These are phyloP conservation scores for Temnothorax nylanderi DNA, from an alignment of 1,140 invertebrate genomes.

Conservation along the genomic window DNA sequence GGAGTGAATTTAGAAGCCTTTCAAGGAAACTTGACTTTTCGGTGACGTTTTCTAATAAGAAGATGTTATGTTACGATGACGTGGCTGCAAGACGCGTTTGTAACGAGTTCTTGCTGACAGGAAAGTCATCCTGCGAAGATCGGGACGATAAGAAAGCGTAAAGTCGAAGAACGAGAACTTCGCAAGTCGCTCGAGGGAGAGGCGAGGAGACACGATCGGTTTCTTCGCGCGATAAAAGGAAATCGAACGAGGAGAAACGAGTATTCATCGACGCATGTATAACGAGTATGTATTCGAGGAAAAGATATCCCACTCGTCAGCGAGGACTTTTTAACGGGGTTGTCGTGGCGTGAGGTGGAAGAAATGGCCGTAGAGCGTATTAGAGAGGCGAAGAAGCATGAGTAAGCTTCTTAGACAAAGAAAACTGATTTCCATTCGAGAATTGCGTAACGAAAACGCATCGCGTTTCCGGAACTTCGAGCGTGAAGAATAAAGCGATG, in stretches of 20 bases:
- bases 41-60: constrained; percentile 6
- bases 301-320: background rate
- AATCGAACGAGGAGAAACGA: constrained; percentile 7
- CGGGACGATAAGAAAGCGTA: constrained; percentile 23
- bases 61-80: constrained; percentile 8
- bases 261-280: constrained; percentile 35
- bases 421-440: constrained; percentile 44
- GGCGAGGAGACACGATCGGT: constrained; percentile 6
- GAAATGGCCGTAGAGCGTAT: background rate
- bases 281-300: constrained; percentile 31
- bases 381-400: constrained; percentile 12
- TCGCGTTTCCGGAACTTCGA: constrained; percentile 22
- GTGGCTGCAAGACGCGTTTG: constrained; percentile 1
- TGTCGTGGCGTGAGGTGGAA: background rate
- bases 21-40: constrained; percentile 20
- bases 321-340: constrained; percentile 8
- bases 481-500: background rate
- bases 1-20: constrained; percentile 23
- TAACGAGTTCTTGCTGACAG: constrained; percentile 35
- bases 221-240: constrained; percentile 35
- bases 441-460: constrained; percentile 54
- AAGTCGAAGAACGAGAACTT: constrained; percentile 45
- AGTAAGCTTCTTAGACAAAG: constrained; percentile 51
- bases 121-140: constrained; percentile 27
- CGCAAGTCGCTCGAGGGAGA: background rate